These are phyloP conservation scores for Entomyzon cyanotis DNA, from an alignment of 2,113 vertebrate genomes.

Conservation along the genomic window DNA sequence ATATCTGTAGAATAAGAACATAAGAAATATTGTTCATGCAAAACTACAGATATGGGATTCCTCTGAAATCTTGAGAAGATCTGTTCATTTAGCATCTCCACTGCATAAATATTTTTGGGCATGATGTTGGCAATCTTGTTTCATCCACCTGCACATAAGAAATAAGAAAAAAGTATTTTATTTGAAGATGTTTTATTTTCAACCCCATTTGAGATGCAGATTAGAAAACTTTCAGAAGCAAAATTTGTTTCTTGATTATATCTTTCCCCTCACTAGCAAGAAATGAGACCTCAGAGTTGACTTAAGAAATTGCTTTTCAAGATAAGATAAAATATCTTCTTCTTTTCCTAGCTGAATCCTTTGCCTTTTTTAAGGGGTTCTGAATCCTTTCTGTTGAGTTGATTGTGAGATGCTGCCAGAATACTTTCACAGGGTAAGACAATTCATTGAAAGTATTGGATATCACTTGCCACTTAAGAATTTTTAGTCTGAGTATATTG, in stretches of 20 bases:
- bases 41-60: rapidly evolving
- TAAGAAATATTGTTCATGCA: not conserved
- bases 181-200: not conserved
- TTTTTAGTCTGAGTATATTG: not conserved
- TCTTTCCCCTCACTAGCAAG: not conserved
- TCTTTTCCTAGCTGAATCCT: not conserved
- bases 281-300: not conserved
- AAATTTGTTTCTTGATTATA: not conserved
- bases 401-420: not conserved
- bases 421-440: not conserved
- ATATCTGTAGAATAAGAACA: not conserved
- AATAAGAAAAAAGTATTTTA: not conserved
- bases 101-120: not conserved
- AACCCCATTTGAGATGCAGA: not conserved
- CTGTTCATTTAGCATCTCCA: not conserved
- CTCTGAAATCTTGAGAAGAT: not conserved
- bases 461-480: not conserved
- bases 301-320: not conserved
- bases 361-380: not conserved
- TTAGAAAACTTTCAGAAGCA: not conserved
- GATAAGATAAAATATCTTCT: not conserved
- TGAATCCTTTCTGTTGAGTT: not conserved
- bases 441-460: not conserved
- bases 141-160: not conserved
- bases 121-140: not conserved